Conservation (phyloP, 2,888 invertebrate genomes). For the Tineola bisselliella region DNA sequence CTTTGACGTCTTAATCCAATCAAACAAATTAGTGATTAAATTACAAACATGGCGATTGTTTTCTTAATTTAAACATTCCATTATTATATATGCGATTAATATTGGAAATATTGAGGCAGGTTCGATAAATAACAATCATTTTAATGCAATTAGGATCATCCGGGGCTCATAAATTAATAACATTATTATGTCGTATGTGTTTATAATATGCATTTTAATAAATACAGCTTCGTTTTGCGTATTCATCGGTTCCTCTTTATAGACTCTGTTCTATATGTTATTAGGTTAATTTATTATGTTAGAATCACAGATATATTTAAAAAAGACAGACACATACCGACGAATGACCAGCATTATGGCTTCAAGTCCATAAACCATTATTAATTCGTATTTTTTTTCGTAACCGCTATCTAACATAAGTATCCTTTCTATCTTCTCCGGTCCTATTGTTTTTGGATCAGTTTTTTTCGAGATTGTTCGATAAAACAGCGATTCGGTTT, state of each 20-base stretch:
- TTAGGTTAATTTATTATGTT: neutral
- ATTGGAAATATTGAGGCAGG: conserved; percentile 50
- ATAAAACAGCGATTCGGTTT: conserved; percentile 65
- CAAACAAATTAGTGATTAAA: conserved; percentile 50
- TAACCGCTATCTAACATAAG: conserved; percentile 50
- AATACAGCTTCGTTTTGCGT: neutral
- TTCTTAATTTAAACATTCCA: conserved; percentile 30
- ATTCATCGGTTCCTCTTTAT: neutral
- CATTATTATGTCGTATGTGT: neutral
- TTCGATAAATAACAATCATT: conserved; percentile 26
- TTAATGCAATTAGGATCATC: conserved; percentile 8
- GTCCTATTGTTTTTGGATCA: conserved; percentile 57
- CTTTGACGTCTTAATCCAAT: conserved; percentile 65
- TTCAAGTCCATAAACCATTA: conserved; percentile 49
- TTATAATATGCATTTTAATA: neutral
- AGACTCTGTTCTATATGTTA: neutral
- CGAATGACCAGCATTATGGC: conserved; percentile 18
- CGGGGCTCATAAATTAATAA: neutral
- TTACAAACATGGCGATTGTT: conserved; percentile 37
- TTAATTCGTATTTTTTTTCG: conserved; percentile 56
- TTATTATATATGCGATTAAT: conserved; percentile 27
- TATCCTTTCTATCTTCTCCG: conserved; percentile 54
- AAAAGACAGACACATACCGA: neutral
- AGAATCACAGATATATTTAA: neutral
- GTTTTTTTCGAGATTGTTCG: conserved; percentile 60